Percentiles rank a stretch among this genome's conserved stretches.
phyloP scores from a whole-genome alignment of 2,888 invertebrate species.

The Apodemia hepburni region DNA sequence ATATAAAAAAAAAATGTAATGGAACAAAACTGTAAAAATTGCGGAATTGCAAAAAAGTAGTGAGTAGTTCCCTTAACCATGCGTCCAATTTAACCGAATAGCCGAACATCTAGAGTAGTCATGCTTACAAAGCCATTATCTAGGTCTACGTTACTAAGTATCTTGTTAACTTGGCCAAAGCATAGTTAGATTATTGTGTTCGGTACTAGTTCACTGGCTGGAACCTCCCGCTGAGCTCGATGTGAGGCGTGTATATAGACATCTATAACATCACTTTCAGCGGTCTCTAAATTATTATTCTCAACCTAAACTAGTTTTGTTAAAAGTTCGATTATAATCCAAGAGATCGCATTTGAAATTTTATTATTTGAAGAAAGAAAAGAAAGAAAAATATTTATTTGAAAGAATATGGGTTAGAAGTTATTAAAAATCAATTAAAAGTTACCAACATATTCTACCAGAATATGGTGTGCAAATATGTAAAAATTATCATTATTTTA shows the following conservation, averaged over 20 bases:
- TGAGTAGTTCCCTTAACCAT: slow-evolving; percentile 5
- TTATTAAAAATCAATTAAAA: too few species aligned
- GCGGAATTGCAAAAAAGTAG: background rate
- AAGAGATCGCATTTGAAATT: background rate
- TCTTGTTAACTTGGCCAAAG: slow-evolving; percentile 56
- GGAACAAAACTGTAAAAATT: too few species aligned
- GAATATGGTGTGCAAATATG: too few species aligned
- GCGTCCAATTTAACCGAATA: slow-evolving; percentile 44
- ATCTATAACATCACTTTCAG: slow-evolving; percentile 49
- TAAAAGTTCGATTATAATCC: slow-evolving; percentile 9
- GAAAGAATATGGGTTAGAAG: too few species aligned
- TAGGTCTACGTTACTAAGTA: slow-evolving; percentile 40
- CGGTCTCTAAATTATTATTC: slow-evolving; percentile 38
- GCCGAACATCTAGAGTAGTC: slow-evolving; percentile 29
- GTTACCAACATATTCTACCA: too few species aligned
- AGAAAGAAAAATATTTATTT: too few species aligned
- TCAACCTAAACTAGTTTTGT: slow-evolving; percentile 38
- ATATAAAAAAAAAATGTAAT: too few species aligned
- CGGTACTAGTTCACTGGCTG: slow-evolving; percentile 70
- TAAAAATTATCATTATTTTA: too few species aligned
- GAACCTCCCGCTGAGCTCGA: slow-evolving; percentile 72
- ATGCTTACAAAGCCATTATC: slow-evolving; percentile 34
- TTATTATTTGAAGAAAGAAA: background rate
- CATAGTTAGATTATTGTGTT: slow-evolving; percentile 71
- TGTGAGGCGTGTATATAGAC: slow-evolving; percentile 65